A percentile compares a stretch with the other conserved stretches of the same genome.
Conservation (phyloP, 2,113 vertebrate genomes). For the Sander lucioperca region DNA sequence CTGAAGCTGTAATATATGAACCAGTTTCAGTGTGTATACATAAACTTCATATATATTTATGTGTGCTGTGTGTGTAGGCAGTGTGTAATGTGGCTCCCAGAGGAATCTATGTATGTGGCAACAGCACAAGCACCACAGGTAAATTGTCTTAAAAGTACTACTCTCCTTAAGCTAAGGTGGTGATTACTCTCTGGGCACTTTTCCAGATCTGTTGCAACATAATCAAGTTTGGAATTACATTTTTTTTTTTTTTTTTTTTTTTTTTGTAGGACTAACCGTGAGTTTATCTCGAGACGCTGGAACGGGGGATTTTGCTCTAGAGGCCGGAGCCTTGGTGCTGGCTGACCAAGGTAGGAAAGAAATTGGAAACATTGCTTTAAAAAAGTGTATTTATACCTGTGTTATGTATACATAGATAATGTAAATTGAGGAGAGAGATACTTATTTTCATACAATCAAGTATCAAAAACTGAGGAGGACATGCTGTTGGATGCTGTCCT, state of each 20-base stretch:
- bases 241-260: too few species aligned
- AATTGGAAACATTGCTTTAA: neutral
- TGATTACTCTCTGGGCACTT: neutral
- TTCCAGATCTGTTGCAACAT: neutral
- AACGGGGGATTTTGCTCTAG: slow-evolving; percentile 95
- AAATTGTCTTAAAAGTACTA: neutral
- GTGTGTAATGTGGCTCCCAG: slow-evolving; percentile 94
- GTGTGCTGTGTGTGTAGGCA: slow-evolving; percentile 81
- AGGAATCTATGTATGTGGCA: slow-evolving; percentile 97
- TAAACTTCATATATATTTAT: neutral
- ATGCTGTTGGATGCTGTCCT: too few species aligned
- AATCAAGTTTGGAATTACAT: neutral
- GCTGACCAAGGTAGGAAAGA: slow-evolving; percentile 92
- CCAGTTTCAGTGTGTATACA: neutral
- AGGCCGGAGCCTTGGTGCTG: slow-evolving; percentile 96
- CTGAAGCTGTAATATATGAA: neutral
- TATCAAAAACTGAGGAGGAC: too few species aligned
- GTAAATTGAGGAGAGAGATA: too few species aligned
- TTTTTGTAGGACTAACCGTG: slow-evolving; percentile 94
- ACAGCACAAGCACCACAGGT: slow-evolving; percentile 93
- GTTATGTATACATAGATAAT: too few species aligned
- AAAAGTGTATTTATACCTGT: neutral
- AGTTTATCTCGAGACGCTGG: slow-evolving; percentile 92
- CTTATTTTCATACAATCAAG: too few species aligned
- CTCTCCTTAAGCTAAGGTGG: neutral